Conservation (phyloP, 2,113 vertebrate species). For the Lagopus muta region DNA sequence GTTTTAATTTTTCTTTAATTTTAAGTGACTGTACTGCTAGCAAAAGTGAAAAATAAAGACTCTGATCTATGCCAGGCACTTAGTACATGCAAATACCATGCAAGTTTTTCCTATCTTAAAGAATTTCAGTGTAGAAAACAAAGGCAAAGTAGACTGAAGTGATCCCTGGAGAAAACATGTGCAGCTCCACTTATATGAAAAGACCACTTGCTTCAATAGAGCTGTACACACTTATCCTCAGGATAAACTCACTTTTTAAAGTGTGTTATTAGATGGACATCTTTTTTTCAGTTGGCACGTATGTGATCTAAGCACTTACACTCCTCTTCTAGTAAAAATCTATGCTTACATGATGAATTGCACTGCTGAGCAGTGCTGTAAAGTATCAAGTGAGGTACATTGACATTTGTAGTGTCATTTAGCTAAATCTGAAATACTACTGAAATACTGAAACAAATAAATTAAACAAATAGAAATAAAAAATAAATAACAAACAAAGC, state of each 20-base stretch:
- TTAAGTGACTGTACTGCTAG: slow-evolving; percentile 56
- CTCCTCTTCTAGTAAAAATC: background rate
- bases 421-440: background rate
- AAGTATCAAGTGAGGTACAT: background rate
- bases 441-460: background rate
- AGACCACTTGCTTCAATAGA: slow-evolving; percentile 31
- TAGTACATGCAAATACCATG: slow-evolving; percentile 38
- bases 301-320: slow-evolving; percentile 8
- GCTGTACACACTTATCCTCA: slow-evolving; percentile 26
- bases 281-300: slow-evolving; percentile 6
- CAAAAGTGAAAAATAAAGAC: slow-evolving; percentile 56
- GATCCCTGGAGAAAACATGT: slow-evolving; percentile 61
- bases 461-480: background rate
- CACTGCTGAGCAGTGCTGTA: background rate
- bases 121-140: slow-evolving; percentile 54
- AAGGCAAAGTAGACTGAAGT: slow-evolving; percentile 41
- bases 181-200: slow-evolving; percentile 38
- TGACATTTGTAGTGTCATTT: background rate
- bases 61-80: slow-evolving; percentile 65
- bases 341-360: background rate
- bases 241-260: slow-evolving; percentile 34
- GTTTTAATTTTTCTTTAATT: slow-evolving; percentile 70
- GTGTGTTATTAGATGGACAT: slow-evolving; percentile 12
- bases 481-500: background rate
- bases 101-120: slow-evolving; percentile 59